A percentile compares a stretch with the other conserved stretches of the same genome.
Conservation (phyloP, 2,888 invertebrate species). For the Machimus atricapillus region DNA sequence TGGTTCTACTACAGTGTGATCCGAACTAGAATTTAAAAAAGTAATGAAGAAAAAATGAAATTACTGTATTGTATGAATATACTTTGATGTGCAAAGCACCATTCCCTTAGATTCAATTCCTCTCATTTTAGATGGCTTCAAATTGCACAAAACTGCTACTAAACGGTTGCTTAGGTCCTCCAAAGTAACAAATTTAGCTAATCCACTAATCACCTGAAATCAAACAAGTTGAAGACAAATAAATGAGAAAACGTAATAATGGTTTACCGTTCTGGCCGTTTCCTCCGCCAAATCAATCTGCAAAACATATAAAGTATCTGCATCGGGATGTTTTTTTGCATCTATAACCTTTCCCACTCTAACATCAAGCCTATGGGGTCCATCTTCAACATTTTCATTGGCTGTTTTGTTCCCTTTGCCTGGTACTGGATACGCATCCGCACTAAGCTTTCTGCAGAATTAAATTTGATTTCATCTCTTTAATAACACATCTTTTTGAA, state of each 20-base stretch:
- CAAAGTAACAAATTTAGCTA: constrained; percentile 89
- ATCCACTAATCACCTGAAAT: constrained; percentile 76
- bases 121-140: constrained; percentile 96
- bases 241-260: background rate
- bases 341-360: constrained; percentile 86
- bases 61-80: constrained; percentile 53
- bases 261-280: constrained; percentile 67
- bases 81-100: constrained; percentile 90
- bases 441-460: constrained; percentile 67
- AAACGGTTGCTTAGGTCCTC: constrained; percentile 89
- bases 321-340: constrained; percentile 87
- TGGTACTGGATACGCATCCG: constrained; percentile 84
- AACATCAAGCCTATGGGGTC: constrained; percentile 82
- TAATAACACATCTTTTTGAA: background rate
- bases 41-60: background rate
- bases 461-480: background rate
- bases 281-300: constrained; percentile 88
- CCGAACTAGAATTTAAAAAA: constrained; percentile 64
- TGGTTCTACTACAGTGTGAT: constrained; percentile 84
- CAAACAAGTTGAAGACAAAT: background rate
- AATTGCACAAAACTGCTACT: constrained; percentile 93
- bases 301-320: constrained; percentile 90
- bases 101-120: constrained; percentile 91
- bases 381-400: constrained; percentile 63
- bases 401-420: constrained; percentile 66